Percentiles rank a stretch among this genome's conserved stretches.
Conservation (phyloP, 1,140 invertebrate genomes). For the Aphis craccivora region DNA sequence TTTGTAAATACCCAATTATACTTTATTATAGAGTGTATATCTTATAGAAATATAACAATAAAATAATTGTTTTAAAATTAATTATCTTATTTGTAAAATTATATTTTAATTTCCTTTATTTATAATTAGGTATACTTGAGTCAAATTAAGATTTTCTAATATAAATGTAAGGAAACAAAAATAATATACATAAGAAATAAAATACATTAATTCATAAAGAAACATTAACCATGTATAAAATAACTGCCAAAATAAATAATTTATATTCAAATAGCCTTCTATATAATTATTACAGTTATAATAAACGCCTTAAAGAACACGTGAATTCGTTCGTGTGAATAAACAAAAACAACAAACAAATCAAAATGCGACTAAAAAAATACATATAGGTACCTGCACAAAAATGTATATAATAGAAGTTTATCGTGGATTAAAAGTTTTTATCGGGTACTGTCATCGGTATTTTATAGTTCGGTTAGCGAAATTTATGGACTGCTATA, state of each 20-base stretch:
- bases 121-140: neutral
- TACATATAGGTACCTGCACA: neutral
- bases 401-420: conserved; percentile 18
- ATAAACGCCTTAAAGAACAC: neutral
- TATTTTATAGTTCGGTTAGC: conserved; percentile 38
- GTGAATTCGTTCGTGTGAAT: neutral
- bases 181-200: neutral
- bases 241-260: neutral
- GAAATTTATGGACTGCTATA: conserved; percentile 38
- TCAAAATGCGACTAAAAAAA: conserved; percentile 14
- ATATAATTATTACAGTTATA: conserved; percentile 6
- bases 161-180: neutral
- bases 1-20: conserved; percentile 3
- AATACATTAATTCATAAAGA: neutral
- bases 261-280: neutral
- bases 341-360: neutral
- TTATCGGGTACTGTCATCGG: conserved; percentile 42
- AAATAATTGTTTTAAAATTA: neutral
- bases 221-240: neutral
- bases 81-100: neutral
- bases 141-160: neutral
- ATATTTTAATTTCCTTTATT: neutral
- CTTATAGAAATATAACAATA: neutral
- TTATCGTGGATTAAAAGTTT: conserved; percentile 21
- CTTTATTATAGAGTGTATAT: neutral